Evolutionary conservation across 2,797 vertebrate species (phyloP), one percentile per base, ranked within the genome.

Genomic region (Remorina albescens): DNA sequence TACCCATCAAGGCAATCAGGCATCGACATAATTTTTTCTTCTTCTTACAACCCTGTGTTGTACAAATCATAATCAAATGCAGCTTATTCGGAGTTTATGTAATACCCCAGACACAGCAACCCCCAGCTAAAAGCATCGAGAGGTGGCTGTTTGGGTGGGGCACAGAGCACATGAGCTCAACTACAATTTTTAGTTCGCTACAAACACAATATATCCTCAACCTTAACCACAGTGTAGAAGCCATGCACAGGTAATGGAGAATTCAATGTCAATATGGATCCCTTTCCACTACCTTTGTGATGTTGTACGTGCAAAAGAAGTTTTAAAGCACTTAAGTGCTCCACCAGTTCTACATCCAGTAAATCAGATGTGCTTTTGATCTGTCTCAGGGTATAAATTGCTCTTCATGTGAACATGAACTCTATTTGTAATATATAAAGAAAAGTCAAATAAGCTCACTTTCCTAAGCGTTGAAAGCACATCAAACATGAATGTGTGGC

Each of bases 11-110:
- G 30, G 23, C 44, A 39, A 39, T 62, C 41, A 34, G 36, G 58
- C 46, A 47, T n/a, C 16, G 59, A 39, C 66, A 30, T 57, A 2
- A 56, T 69, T 68, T 69, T 10, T 72, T 54, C 42, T 46, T 50
- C 41, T 34, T 9, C 51, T 15, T 23, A 2, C 21, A 47, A 47
- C 21, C 21, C 9, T 1, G 13, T 18, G 19, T 49, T 41, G 44
- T 16, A 47, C 1, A 15, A 34, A 64, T 18, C 36, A 15, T n/a
- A 56, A 4, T 44, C 49, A 62, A 41, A 34, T 23, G n/a, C 18
- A 25, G 2, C 30, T 46, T 10, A 56, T 54, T 19, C 30, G 51
- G 26, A 12, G 53, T 55, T 55, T 36, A 2, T 19, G 8, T 6
- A 58, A n/a, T 6, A 16, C 8, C 9, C 8, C 16, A 9, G 28